Conservation (phyloP, 1,140 invertebrate species). For the Cydia amplana region DNA sequence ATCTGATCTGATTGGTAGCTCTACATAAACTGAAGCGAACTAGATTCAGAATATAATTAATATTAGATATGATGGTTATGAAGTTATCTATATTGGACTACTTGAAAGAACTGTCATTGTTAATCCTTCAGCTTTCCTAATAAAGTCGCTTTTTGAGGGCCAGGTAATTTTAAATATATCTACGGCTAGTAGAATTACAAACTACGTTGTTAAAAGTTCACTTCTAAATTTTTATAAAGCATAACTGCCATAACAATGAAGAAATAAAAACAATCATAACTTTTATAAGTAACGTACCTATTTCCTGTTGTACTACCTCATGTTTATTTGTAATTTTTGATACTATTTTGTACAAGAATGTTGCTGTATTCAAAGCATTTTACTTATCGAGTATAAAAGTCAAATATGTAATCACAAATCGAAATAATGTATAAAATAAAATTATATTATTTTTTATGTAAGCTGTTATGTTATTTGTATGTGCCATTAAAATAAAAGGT, state of each 20-base stretch:
- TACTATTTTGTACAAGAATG: not conserved
- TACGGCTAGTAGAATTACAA: too few relatives aligned
- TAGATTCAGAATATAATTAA: too few relatives aligned
- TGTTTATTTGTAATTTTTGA: not conserved
- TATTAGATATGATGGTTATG: too few relatives aligned
- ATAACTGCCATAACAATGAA: not conserved
- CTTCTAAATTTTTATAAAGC: not conserved
- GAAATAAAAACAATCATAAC: not conserved
- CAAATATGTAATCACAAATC: constrained; percentile 2
- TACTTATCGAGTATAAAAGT: not conserved
- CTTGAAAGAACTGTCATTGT: too few relatives aligned
- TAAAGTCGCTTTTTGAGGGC: too few relatives aligned
- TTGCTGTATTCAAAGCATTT: not conserved
- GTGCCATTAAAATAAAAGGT: not conserved
- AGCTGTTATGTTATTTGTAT: not conserved
- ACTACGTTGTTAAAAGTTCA: too few relatives aligned
- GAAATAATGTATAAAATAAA: too few relatives aligned
- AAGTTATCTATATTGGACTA: too few relatives aligned
- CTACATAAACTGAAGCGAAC: too few relatives aligned
- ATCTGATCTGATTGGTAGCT: too few relatives aligned
- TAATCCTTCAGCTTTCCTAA: too few relatives aligned
- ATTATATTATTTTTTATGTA: not conserved
- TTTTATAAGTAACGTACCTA: not conserved
- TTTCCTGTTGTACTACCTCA: not conserved
- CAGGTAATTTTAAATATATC: too few relatives aligned